phyloP scores from a whole-genome alignment of 1,140 invertebrate species.

The Acromyrmex heyeri region DNA sequence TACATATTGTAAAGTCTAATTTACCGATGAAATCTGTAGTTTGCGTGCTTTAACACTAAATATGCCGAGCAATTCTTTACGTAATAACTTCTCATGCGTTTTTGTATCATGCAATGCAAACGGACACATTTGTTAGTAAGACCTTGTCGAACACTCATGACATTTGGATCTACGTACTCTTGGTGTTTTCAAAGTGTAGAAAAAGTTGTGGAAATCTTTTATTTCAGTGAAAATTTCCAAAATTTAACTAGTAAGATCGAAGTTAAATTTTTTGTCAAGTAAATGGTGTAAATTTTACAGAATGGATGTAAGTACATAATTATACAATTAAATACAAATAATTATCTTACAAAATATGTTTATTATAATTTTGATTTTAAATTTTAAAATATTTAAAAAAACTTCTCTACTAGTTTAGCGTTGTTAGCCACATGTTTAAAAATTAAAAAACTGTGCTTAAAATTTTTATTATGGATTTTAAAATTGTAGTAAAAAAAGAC shows the following conservation, averaged over 20 bases:
- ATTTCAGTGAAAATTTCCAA: background rate
- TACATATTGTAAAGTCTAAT: slow-evolving; percentile 15
- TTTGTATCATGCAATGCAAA: slow-evolving; percentile 15
- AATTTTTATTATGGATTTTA: background rate
- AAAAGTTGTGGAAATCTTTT: background rate
- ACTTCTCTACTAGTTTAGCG: background rate
- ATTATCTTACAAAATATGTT: background rate
- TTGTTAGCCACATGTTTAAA: background rate
- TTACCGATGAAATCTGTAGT: slow-evolving; percentile 14
- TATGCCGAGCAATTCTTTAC: slow-evolving; percentile 73
- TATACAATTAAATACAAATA: background rate
- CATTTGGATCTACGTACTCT: background rate
- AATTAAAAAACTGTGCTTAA: slow-evolving; percentile 1
- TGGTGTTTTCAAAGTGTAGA: background rate
- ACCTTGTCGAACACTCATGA: slow-evolving; percentile 32
- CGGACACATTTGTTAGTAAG: slow-evolving; percentile 46
- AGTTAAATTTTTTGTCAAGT: slow-evolving; percentile 34
- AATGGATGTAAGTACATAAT: slow-evolving; percentile 65
- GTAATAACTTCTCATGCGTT: slow-evolving; percentile 53
- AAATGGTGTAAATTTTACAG: slow-evolving; percentile 49
- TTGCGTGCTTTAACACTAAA: slow-evolving; percentile 67
- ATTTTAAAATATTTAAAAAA: slow-evolving; percentile 5
- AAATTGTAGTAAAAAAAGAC: background rate
- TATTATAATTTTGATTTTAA: slow-evolving; percentile 1
- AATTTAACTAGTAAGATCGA: background rate